A percentile compares a stretch with the other conserved stretches of the same genome.
Conservation (phyloP, 2,888 invertebrate genomes). For the Cryptocheilus praepositus region DNA sequence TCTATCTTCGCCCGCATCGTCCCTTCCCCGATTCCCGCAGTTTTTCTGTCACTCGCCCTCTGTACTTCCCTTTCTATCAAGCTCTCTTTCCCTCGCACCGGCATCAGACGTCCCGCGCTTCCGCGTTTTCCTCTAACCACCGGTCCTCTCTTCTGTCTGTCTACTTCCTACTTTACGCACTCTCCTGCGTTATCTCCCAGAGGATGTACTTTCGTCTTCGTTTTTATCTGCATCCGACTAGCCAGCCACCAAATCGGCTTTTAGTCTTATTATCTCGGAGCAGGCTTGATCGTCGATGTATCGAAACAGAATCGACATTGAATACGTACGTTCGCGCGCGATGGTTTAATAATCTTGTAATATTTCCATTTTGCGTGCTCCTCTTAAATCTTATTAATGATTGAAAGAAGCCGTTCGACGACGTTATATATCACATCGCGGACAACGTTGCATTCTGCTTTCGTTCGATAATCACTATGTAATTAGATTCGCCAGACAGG, state of each 20-base stretch:
- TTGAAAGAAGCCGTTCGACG: background rate
- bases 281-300: too few relatives aligned
- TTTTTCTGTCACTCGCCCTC: slow-evolving; percentile 25
- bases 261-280: slow-evolving; percentile 57
- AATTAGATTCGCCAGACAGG: too few relatives aligned
- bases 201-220: slow-evolving; percentile 12
- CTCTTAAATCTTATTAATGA: too few relatives aligned
- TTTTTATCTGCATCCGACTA: slow-evolving; percentile 20
- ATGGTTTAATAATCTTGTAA: too few relatives aligned
- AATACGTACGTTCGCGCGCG: too few relatives aligned
- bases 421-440: slow-evolving; percentile 48
- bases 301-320: background rate
- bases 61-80: slow-evolving; percentile 20
- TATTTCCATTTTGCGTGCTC: too few relatives aligned
- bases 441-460: too few relatives aligned
- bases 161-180: background rate
- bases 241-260: slow-evolving; percentile 42
- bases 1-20: slow-evolving; percentile 23
- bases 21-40: slow-evolving; percentile 28
- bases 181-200: slow-evolving; percentile 11
- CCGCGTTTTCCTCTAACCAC: background rate
- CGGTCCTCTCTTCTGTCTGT: background rate
- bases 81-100: slow-evolving; percentile 8
- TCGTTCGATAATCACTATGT: too few relatives aligned
- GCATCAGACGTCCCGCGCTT: background rate